These are phyloP conservation scores for Lasioglossum albipes DNA, from an alignment of 1,140 invertebrate species.

Conservation along the genomic window DNA sequence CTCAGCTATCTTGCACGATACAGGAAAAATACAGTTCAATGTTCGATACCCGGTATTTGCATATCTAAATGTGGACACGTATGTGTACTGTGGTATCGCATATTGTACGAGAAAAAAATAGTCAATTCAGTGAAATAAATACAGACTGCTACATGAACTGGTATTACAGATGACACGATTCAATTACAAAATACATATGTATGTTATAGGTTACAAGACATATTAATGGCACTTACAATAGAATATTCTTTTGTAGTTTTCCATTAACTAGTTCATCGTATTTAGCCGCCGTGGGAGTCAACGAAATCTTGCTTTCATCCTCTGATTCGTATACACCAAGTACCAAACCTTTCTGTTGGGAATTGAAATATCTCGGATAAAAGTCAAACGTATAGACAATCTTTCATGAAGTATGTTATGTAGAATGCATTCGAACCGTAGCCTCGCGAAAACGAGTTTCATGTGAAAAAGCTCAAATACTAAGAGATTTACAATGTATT, in stretches of 20 bases:
- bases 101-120: conserved; percentile 19
- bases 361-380: conserved; percentile 30
- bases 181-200: neutral
- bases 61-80: conserved; percentile 12
- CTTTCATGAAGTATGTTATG: neutral
- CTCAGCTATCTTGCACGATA: neutral
- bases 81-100: conserved; percentile 26
- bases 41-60: neutral
- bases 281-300: conserved; percentile 80
- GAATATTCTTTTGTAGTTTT: conserved; percentile 78
- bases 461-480: neutral
- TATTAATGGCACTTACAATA: conserved; percentile 79
- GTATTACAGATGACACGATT: neutral
- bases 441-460: neutral
- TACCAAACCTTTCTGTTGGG: conserved; percentile 74
- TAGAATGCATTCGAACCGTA: neutral
- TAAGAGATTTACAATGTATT: neutral
- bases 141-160: neutral
- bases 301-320: conserved; percentile 73
- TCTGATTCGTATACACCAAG: conserved; percentile 81
- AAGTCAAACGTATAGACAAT: neutral
- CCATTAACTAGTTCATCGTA: conserved; percentile 79
- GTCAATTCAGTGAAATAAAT: conserved; percentile 10
- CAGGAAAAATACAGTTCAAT: neutral
- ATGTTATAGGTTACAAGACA: conserved; percentile 12